Evolutionary conservation across 2,113 vertebrate species (phyloP), one percentile per base, ranked within the genome.

Genomic region (human): DNA sequence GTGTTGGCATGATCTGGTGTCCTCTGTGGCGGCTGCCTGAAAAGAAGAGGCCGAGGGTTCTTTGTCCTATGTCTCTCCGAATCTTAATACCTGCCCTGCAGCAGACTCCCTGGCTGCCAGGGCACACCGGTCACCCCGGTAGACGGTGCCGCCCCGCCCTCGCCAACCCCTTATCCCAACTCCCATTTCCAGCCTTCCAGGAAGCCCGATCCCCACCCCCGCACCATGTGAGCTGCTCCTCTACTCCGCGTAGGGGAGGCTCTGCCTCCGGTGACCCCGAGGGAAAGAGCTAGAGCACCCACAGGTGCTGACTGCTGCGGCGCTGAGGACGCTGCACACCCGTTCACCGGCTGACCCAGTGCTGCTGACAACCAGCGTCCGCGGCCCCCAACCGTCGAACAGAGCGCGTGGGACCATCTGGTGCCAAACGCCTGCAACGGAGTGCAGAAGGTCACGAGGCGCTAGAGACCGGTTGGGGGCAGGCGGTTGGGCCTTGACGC

Each of bases 301-400:
- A 61, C 30, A 25, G 72, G 55, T 20, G n/a, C 30, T n/a, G 32
- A 23, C 14, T 43, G 27, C 55, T 13, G 16, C 16, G 43, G n/a
- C 23, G 23, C 50, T 17, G n/a, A 52, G 52, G 50, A 57, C 50
- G n/a, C 68, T 43, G 68, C 32, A 55, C 50, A 88, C 38, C 17
- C 6, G 52, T 12, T 3, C n/a, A n/a, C 9, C 0, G 1, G 22
- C 12, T 8, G 38, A 4, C 52, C 12, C 38, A 10, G 17, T 35
- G 22, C 52, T 23, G 70, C 52, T 35, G 27, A 17, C 7, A 6
- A 16, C 14, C 11, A 38, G 64, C 83, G 32, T 6, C 89, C 6
- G 3, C 45, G 10, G 76, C 6, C 32, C 55, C 45, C 40, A 35
- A 27, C 38, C 57, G 22, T 59, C 57, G 18, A 17, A 8, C 6